Evolutionary conservation across 2,797 vertebrate genomes (phyloP).

Genomic region (Mus caroli): DNA sequence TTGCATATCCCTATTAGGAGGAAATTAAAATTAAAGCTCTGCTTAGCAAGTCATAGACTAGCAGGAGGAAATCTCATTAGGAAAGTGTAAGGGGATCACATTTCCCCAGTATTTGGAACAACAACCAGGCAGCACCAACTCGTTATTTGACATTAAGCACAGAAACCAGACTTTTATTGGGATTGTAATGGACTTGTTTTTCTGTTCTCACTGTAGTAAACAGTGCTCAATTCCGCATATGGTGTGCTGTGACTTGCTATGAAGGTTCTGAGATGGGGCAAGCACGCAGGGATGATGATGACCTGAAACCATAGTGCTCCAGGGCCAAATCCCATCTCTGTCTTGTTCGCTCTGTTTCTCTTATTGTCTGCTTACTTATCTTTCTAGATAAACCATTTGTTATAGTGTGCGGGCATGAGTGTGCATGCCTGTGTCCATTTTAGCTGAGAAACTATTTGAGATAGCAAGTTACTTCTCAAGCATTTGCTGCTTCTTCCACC

Average conservation of each 20-base stretch:
- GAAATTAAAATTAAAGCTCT: slow-evolving; percentile 74
- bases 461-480: neutral
- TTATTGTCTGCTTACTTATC: neutral
- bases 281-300: rapidly evolving
- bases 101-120: slow-evolving; percentile 51
- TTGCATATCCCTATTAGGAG: slow-evolving; percentile 71
- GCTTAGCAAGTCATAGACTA: slow-evolving; percentile 53
- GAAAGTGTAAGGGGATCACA: slow-evolving; percentile 27
- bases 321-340: neutral
- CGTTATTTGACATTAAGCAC: neutral
- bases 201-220: neutral
- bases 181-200: neutral
- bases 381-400: neutral
- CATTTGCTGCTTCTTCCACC: neutral
- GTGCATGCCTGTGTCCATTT: neutral
- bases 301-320: rapidly evolving
- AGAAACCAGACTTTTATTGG: slow-evolving; percentile 19
- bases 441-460: neutral
- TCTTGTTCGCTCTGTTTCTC: neutral
- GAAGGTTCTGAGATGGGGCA: neutral
- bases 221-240: neutral
- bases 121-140: neutral
- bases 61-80: slow-evolving; percentile 71
- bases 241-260: too few relatives aligned
- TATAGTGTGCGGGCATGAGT: neutral